Conservation (phyloP, 1,140 invertebrate species). For the Aleiodes sp. region DNA sequence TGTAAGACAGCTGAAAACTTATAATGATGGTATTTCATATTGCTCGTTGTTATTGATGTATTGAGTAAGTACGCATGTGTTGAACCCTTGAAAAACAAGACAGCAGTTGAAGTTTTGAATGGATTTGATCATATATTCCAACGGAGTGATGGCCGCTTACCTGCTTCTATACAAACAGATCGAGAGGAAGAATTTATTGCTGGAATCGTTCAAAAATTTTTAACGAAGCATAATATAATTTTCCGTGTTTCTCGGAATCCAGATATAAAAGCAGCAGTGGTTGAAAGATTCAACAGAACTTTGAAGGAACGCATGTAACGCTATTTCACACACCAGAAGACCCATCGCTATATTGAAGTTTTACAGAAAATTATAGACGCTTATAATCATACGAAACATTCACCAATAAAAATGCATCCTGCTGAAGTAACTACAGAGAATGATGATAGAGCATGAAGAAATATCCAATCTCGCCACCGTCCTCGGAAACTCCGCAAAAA, state of each 20-base stretch:
- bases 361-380: conserved; percentile 32
- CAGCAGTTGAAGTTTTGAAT: no score
- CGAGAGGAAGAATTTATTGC: conserved; percentile 38
- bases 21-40: conserved; percentile 5
- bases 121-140: no score
- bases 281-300: conserved; percentile 41
- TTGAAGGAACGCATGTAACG: conserved; percentile 44
- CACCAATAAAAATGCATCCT: conserved; percentile 2
- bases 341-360: conserved; percentile 37
- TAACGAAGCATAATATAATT: conserved; percentile 31
- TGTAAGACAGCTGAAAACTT: no score
- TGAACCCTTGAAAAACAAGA: no score
- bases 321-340: conserved; percentile 34
- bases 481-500: neutral
- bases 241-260: conserved; percentile 34
- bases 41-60: no score
- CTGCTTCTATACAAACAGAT: conserved; percentile 40
- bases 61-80: no score
- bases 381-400: conserved; percentile 35
- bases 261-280: conserved; percentile 40
- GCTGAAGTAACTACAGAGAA: neutral
- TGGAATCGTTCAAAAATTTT: conserved; percentile 26
- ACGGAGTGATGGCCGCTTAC: no score
- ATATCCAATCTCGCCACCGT: neutral
- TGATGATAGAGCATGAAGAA: neutral